Conservation (phyloP, 2,797 vertebrate genomes). For the Lithobates sylvaticus region DNA sequence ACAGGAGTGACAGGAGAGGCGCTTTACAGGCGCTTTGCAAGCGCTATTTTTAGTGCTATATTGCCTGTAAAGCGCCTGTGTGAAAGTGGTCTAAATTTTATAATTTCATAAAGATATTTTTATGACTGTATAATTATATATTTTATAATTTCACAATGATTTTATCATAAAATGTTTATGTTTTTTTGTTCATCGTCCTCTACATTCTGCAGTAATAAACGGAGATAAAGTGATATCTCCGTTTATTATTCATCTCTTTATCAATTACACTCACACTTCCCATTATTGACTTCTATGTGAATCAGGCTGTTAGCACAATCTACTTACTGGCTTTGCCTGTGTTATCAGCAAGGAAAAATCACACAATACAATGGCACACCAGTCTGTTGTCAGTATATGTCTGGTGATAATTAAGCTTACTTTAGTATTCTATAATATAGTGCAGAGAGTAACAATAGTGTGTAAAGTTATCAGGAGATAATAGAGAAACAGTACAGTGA, state of each 20-base stretch:
- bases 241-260: conserved; percentile 2
- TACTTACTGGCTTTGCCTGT: background rate
- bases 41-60: no score
- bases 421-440: background rate
- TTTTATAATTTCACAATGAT: no score
- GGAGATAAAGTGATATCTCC: no score
- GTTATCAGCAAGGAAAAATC: background rate
- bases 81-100: no score
- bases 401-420: background rate
- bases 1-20: no score
- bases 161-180: no score
- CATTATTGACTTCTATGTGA: background rate
- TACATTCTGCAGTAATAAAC: background rate
- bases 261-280: background rate
- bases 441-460: background rate
- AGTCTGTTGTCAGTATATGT: background rate
- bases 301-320: background rate
- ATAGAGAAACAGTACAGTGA: background rate
- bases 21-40: no score
- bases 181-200: background rate
- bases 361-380: background rate
- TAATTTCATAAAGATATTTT: no score
- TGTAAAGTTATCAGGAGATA: background rate
- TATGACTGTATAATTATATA: no score
- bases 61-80: no score